A percentile compares a stretch with the other conserved stretches of the same genome.
These are phyloP conservation scores for Epinotia brunnichana DNA, from an alignment of 2,888 invertebrate species.

Conservation along the genomic window DNA sequence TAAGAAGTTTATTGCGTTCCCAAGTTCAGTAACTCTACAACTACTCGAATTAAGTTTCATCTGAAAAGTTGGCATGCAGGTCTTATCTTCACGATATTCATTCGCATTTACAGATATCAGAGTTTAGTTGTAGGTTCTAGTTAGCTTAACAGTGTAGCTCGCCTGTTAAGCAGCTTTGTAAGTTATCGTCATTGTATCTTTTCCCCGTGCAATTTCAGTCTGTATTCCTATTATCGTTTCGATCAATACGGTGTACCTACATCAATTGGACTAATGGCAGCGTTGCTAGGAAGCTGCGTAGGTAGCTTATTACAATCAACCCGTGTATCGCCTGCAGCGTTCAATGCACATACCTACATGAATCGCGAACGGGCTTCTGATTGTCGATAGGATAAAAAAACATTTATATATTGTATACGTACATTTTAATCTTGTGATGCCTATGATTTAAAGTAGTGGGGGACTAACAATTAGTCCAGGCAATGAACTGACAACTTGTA, in stretches of 20 bases:
- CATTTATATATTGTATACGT: conserved; percentile 17
- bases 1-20: conserved; percentile 59
- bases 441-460: neutral
- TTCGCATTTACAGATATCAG: conserved; percentile 25
- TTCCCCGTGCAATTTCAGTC: conserved; percentile 27
- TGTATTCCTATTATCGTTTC: conserved; percentile 39
- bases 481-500: too few relatives aligned
- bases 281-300: conserved; percentile 42
- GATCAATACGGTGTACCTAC: conserved; percentile 40
- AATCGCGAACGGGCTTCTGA: conserved; percentile 39
- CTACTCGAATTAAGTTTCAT: conserved; percentile 57
- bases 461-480: too few relatives aligned
- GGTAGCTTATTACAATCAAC: conserved; percentile 44
- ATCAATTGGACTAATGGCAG: conserved; percentile 43
- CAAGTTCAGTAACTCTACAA: conserved; percentile 57
- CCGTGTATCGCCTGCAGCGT: conserved; percentile 41
- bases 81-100: conserved; percentile 38
- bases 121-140: conserved; percentile 28
- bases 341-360: conserved; percentile 28
- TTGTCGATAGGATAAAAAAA: conserved; percentile 34
- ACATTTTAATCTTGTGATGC: conserved; percentile 9
- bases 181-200: conserved; percentile 28
- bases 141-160: conserved; percentile 26
- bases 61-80: conserved; percentile 42
- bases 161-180: conserved; percentile 11